Evolutionary conservation across 2,113 vertebrate genomes (phyloP).

Genomic region (Micronycteris hirsuta): DNA sequence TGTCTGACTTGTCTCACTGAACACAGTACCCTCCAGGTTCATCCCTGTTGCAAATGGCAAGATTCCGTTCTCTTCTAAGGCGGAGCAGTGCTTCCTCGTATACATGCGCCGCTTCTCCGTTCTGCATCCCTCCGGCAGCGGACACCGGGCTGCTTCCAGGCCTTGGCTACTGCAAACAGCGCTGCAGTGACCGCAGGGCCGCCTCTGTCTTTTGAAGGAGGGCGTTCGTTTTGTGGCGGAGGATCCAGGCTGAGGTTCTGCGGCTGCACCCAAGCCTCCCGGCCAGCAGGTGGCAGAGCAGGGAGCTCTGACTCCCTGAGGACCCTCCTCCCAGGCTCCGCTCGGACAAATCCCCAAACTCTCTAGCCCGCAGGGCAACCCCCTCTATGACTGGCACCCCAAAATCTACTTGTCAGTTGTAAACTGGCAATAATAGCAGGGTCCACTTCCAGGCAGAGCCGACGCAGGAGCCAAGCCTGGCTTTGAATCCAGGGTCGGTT

Average conservation of each 20-base stretch:
- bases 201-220: not conserved
- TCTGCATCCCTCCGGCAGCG: not conserved
- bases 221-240: not conserved
- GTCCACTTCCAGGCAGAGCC: not conserved
- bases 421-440: not conserved
- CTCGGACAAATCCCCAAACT: not conserved
- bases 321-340: accelerated
- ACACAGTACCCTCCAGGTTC: not conserved
- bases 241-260: not conserved
- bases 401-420: not conserved
- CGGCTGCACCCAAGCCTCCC: not conserved
- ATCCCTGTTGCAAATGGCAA: not conserved
- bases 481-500: not conserved
- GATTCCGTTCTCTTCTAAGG: not conserved
- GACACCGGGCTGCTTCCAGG: not conserved
- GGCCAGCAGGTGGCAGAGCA: slow-evolving; percentile 8
- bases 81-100: not conserved
- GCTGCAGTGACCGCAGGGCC: not conserved
- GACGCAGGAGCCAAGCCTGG: not conserved
- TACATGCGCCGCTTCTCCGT: too few relatives aligned
- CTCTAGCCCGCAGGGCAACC: not conserved
- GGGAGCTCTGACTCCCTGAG: not conserved
- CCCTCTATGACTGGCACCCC: not conserved
- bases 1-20: not conserved
- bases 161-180: not conserved